Evolutionary conservation across 1,140 invertebrate genomes (phyloP), one percentile per base, ranked within the genome.

Genomic region (Neodiprion pinetum): DNA sequence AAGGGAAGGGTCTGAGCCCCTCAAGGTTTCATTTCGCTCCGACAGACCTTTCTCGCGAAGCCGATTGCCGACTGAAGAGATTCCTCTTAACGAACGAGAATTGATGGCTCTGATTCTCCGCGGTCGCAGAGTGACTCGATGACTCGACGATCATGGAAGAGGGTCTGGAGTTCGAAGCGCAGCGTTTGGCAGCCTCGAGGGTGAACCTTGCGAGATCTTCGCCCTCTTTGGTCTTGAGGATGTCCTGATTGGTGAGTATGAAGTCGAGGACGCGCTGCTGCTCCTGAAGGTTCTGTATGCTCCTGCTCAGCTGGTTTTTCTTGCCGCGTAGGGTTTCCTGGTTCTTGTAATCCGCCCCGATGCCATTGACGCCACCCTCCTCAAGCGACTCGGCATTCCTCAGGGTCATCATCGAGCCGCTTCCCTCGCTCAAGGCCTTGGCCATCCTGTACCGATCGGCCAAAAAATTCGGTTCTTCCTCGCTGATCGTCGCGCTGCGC

Each of bases 371-470:
- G 0, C 66, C 70, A 11, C 7, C 9, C 10, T 71, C 48, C 9
- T 71, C 48, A 21, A 74, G 74, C 1, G 70, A 21, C 1, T 14
- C 53, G 11, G 66, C 23, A 8, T 74, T 79, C 69, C 77, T 84
- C 17, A 88, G 74, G 0, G 79, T 71, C 3, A 61, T 61, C 53
- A 61, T 61, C 53, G 53, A 61, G 53, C 53, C 3, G 0, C 53
- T 61, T 9, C 87, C 83, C 10, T 88, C 87, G 76, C 86, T 88
- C 8, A 84, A 70, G n/a, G 86, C 81, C 72, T 87, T 88, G 1
- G 84, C 84, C 80, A 88, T 83, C 8, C 78, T 79, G 69, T 83
- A 83, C 11, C 79, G 77, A 48, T 70, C 77, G 49, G 75, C 70
- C 9, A 68, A 70, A 8, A 71, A 71, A 28, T 77, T 77, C 1